phyloP scores from a whole-genome alignment of 2,888 invertebrate genomes.

The Drosophila prostipennis region DNA sequence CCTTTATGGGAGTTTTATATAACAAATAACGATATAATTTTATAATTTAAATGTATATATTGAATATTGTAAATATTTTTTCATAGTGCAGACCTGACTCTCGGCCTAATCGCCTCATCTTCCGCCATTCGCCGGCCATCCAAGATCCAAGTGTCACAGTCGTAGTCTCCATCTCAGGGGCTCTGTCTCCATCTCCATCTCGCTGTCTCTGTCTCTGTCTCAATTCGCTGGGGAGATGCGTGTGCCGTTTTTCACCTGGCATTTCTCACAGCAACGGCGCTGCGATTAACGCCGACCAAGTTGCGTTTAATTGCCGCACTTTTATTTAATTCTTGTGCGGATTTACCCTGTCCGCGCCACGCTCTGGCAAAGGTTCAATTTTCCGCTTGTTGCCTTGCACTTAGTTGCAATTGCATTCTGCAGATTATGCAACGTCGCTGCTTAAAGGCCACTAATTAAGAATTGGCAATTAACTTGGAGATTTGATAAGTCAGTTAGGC shows the following conservation, averaged over 20 bases:
- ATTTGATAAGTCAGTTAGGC: constrained; percentile 50
- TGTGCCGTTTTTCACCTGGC: constrained; percentile 45
- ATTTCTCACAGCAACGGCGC: constrained; percentile 24
- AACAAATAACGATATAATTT: no score
- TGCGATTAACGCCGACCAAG: constrained; percentile 62
- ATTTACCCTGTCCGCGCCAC: constrained; percentile 41
- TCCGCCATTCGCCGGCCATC: constrained; percentile 65
- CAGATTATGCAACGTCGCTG: constrained; percentile 58
- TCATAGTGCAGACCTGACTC: constrained; percentile 45
- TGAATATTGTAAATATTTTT: neutral
- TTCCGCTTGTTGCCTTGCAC: constrained; percentile 48
- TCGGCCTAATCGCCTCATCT: constrained; percentile 69
- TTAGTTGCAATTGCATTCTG: constrained; percentile 39
- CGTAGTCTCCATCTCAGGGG: constrained; percentile 12
- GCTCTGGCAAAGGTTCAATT: constrained; percentile 52
- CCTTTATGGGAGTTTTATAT: no score
- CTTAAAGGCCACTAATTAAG: constrained; percentile 72
- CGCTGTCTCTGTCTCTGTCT: constrained; percentile 19
- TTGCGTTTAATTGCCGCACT: constrained; percentile 74
- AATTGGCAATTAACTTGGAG: constrained; percentile 58
- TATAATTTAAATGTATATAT: no score
- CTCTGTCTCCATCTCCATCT: constrained; percentile 11
- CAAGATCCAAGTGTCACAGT: constrained; percentile 55
- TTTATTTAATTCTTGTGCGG: constrained; percentile 75
- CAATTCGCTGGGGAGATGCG: constrained; percentile 44